Base-by-base conservation (phyloP, 1,140 invertebrate species). In the Melanaphis sacchari region DNA sequence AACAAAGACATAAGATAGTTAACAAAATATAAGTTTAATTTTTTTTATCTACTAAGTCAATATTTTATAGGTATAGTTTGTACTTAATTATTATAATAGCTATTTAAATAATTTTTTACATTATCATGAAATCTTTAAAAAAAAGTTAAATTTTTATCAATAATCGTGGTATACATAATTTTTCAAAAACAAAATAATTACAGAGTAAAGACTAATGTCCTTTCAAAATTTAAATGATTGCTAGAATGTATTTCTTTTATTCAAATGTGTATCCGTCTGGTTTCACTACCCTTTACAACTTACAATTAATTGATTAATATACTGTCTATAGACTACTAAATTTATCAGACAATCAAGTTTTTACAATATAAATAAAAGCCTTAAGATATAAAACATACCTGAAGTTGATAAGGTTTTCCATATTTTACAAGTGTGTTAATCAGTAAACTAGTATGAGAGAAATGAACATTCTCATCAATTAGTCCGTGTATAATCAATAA, bases 401-500 rank as follows among this genome's bases (percentile, higher is more conserved):
- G 98, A 49, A 99, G 95, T 94, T 98, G 96, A 95, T 99, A 98
- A 8, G 95, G 98, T 95, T 99, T 99, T 87, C 99, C 99, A 46
- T 97, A 97, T 94, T 98, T 97, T 85, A 99, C 97, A 90, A 99
- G 96, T 88, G 97, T 97, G 95, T 98, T 98, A 49, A 99, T 97
- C 87, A 99, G 95, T 94, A 98, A 97, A 95, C 97, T 98, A 24
- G 99, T 99, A 95, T 99, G 99, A 94, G 97, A 97, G 95, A 99
- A 99, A 95, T 99, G 99, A n/a, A 99, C 99, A 95, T 99, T 99
- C 95, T 99, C 99, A 95, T 99, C 99, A 93, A 99, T 99, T 87
- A 99, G 96, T 15, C 99, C 99, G 95, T 99, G 99, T 94, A 99
- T 98, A 81, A 99, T 98, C n/a, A 99, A 95, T 82, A 99, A 95